Percentiles rank a stretch among this genome's conserved stretches.
Conservation (phyloP, 2,113 vertebrate genomes). For the Caloenas nicobarica region DNA sequence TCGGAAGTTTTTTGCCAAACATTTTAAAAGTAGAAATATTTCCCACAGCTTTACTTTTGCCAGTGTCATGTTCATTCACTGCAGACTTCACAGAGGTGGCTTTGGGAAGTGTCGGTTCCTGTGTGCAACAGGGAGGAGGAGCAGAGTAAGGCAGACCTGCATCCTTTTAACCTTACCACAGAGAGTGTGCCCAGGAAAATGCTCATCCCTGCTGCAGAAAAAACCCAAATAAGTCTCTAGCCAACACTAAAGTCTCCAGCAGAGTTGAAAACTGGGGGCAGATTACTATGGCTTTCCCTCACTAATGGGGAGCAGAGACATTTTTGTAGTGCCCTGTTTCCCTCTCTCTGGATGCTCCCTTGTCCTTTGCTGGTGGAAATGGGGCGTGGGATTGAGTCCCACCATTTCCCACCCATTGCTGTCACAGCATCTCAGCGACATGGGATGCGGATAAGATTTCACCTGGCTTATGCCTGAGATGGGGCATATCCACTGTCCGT, state of each 20-base stretch:
- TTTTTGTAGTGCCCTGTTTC: neutral
- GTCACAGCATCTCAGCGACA: neutral
- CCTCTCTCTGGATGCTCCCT: neutral
- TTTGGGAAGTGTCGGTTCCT: neutral
- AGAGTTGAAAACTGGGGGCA: neutral
- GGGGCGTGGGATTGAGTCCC: neutral
- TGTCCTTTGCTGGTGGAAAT: neutral
- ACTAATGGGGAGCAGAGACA: accelerated
- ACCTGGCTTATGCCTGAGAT: neutral
- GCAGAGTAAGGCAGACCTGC: neutral
- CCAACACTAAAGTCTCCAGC: neutral
- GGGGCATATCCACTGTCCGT: neutral
- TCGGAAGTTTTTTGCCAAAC: neutral
- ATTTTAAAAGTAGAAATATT: neutral
- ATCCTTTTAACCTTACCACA: neutral
- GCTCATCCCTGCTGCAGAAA: neutral
- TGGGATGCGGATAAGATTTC: neutral
- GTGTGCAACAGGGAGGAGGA: neutral
- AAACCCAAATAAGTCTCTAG: neutral
- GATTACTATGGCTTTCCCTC: neutral
- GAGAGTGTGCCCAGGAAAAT: neutral
- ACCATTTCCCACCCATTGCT: neutral
- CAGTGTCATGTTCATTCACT: neutral
- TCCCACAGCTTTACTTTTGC: neutral
- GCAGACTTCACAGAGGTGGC: neutral